phyloP scores from a whole-genome alignment of 2,113 vertebrate genomes.

The Muntiacus muntjak region DNA sequence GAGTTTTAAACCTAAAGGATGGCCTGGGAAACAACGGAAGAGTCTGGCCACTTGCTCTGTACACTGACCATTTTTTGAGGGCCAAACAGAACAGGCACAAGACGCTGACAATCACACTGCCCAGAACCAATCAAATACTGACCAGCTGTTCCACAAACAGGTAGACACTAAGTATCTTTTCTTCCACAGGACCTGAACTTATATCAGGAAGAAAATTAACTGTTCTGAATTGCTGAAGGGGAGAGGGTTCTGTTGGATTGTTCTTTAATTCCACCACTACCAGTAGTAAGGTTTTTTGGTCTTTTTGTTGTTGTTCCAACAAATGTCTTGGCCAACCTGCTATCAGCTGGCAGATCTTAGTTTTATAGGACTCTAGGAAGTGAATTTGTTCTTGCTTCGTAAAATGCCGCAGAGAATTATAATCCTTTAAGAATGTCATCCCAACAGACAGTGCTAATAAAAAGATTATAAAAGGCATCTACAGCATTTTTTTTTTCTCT shows the following conservation, averaged over 20 bases:
- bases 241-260: neutral
- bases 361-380: neutral
- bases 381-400: neutral
- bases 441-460: neutral
- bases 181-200: neutral
- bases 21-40: neutral
- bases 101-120: too few relatives aligned
- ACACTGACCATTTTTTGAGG: neutral
- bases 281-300: neutral
- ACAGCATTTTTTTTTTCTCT: neutral
- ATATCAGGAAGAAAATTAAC: neutral
- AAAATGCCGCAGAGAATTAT: neutral
- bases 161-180: neutral
- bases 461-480: neutral
- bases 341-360: neutral
- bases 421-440: neutral
- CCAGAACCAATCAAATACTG: neutral
- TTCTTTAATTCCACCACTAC: neutral
- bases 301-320: constrained; percentile 6
- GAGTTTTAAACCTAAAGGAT: neutral
- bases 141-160: neutral
- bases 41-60: neutral
- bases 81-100: neutral
- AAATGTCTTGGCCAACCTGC: neutral
- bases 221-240: neutral